phyloP scores from a whole-genome alignment of 2,797 vertebrate genomes.

The Myotis pilosus region DNA sequence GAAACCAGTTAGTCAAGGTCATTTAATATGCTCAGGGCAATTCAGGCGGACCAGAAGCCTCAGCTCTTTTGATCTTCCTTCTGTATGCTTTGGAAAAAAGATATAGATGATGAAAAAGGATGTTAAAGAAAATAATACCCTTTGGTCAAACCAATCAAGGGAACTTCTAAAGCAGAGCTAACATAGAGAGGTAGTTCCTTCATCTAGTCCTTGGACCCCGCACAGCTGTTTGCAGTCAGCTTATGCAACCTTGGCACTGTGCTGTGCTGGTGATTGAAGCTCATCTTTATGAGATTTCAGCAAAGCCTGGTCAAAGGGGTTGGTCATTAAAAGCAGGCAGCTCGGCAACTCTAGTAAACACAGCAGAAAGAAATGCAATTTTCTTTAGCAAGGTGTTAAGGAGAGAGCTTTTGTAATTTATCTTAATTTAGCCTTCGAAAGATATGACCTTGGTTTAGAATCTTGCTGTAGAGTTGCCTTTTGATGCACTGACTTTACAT shows the following conservation, averaged over 20 bases:
- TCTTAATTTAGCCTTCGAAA: constrained; percentile 70
- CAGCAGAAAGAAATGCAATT: constrained; percentile 62
- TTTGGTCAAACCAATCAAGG: constrained; percentile 49
- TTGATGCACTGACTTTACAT: constrained; percentile 67
- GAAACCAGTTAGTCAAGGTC: constrained; percentile 44
- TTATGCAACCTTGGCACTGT: constrained; percentile 47
- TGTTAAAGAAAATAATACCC: constrained; percentile 49
- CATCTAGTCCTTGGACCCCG: background rate
- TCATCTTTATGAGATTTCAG: constrained; percentile 70
- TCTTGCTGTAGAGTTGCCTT: constrained; percentile 55
- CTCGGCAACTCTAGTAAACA: constrained; percentile 63
- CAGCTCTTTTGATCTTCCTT: constrained; percentile 49
- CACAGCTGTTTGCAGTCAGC: constrained; percentile 47
- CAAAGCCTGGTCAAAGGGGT: constrained; percentile 66
- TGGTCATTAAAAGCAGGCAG: constrained; percentile 71
- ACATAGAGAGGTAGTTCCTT: constrained; percentile 24
- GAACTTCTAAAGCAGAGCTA: constrained; percentile 47
- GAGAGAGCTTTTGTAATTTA: constrained; percentile 66
- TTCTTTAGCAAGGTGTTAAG: constrained; percentile 68
- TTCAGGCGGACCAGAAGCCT: constrained; percentile 11
- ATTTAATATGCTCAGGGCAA: constrained; percentile 1
- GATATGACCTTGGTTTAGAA: constrained; percentile 60
- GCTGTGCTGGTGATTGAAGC: constrained; percentile 59
- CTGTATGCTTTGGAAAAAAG: constrained; percentile 17
- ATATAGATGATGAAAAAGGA: constrained; percentile 42